These are phyloP conservation scores for Lasioglossum villosulum DNA, from an alignment of 2,888 invertebrate species.

Conservation along the genomic window DNA sequence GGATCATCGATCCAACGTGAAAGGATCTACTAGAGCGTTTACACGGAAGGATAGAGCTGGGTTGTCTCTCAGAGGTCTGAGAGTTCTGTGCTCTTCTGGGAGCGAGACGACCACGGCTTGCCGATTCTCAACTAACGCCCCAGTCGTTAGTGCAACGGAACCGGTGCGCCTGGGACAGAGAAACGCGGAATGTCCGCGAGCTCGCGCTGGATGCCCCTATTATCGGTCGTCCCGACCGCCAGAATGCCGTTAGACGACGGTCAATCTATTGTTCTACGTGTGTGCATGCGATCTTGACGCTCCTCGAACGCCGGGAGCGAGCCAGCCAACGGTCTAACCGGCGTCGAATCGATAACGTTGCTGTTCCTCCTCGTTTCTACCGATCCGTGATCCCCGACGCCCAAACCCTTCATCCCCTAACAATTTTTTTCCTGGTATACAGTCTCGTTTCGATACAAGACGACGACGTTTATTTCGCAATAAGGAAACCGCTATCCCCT, in stretches of 20 bases:
- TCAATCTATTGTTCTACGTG: slow-evolving; percentile 80
- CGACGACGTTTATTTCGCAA: too few species aligned
- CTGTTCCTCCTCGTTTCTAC: slow-evolving; percentile 5
- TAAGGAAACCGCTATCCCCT: too few species aligned
- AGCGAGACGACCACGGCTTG: slow-evolving; percentile 41
- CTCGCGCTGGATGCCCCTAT: slow-evolving; percentile 72
- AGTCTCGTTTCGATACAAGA: too few species aligned
- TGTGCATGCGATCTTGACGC: slow-evolving; percentile 64
- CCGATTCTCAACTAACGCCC: slow-evolving; percentile 64
- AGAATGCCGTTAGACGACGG: slow-evolving; percentile 81
- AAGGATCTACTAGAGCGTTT: background rate
- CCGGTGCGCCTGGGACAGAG: slow-evolving; percentile 71
- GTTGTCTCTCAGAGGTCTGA: background rate
- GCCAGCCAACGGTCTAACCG: slow-evolving; percentile 47
- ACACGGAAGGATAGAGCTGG: background rate
- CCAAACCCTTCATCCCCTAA: background rate
- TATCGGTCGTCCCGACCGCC: slow-evolving; percentile 79
- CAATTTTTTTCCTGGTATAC: background rate
- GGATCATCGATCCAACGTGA: background rate
- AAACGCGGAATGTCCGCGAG: slow-evolving; percentile 74
- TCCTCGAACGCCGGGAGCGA: slow-evolving; percentile 40
- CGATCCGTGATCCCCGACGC: background rate
- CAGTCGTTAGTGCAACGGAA: slow-evolving; percentile 79
- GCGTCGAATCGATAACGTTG: slow-evolving; percentile 43
- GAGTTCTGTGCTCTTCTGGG: slow-evolving; percentile 3